Evolutionary conservation across 1,140 invertebrate genomes (phyloP).

Genomic region (Ceratina calcarata): DNA sequence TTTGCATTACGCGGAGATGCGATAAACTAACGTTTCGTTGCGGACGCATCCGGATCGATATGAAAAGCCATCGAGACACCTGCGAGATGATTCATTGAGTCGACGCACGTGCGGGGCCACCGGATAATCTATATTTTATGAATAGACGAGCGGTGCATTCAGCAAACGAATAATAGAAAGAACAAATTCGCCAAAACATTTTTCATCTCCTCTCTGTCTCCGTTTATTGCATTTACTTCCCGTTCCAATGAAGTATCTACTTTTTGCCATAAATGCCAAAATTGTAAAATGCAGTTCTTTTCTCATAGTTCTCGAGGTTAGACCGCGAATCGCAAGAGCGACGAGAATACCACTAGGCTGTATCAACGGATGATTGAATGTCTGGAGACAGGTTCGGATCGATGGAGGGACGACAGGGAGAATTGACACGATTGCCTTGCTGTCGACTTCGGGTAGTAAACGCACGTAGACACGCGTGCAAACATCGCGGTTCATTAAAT

Average conservation of each 20-base stretch:
- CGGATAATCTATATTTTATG: constrained; percentile 61
- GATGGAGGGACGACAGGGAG: neutral
- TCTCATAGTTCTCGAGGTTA: no score
- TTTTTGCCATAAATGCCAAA: neutral
- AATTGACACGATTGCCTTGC: constrained; percentile 25
- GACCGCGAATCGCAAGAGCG: no score
- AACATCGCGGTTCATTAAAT: constrained; percentile 74
- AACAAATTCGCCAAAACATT: neutral
- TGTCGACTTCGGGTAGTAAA: constrained; percentile 51
- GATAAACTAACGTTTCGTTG: constrained; percentile 9
- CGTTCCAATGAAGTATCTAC: neutral
- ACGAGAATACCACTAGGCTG: no score
- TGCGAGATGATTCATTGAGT: constrained; percentile 53
- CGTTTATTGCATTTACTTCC: neutral
- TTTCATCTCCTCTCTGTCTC: no score
- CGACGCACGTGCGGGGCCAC: constrained; percentile 21
- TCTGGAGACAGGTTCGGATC: no score
- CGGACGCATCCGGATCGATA: constrained; percentile 6
- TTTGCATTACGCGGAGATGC: neutral
- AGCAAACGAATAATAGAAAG: constrained; percentile 14
- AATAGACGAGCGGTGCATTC: constrained; percentile 47
- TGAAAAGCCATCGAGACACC: constrained; percentile 23
- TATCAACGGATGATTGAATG: neutral
- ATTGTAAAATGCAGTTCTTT: no score
- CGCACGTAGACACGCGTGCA: constrained; percentile 65